Base-by-base conservation (phyloP, 2,888 invertebrate species). In the Troides oblongomaculatus region DNA sequence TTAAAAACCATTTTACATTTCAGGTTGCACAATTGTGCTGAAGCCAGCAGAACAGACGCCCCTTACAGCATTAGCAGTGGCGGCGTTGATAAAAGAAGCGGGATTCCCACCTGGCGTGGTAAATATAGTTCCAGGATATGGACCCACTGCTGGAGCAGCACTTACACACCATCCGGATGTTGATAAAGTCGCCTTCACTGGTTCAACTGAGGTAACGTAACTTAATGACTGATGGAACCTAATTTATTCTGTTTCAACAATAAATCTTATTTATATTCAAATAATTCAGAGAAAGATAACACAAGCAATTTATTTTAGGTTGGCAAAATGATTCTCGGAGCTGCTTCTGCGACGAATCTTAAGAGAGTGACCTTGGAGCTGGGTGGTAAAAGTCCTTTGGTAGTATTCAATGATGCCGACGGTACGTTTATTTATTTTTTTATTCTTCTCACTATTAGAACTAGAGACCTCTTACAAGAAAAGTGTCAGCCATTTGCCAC, bases 21-120 rank as follows among this genome's bases (percentile, higher is more conserved):
- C 30, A 92, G 96, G 96, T 76, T 95, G 98, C 83, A 97, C 97
- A 0, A 93, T 98, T 62, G 94, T 99, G 7, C 90, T 99, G 75
- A 99, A 99, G 85, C 97, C 98, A 5, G 99, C 99, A 0, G 99
- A 99, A 84, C 99, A 99, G 87, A 99, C 99, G 0, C 97, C 98
- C 0, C 91, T 99, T 18, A 97, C 98, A 0, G 98, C 99, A 0
- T 90, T 98, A 12, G 97, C 98, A 78, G 90, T 98, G 0, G 99
- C 97, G 1, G 95, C 97, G 72, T 92, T 99, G 65, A 91, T 94
- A 61, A 97, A 96, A 80, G 97, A 98, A 89, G 98, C 97, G 69
- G 98, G 98, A 0, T 97, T 98, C 79, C 99, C 98, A 0, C 94
- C 96, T 43, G 99, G 99, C 39, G 99, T 99, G 0, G 88, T 99